These are phyloP conservation scores for Ailuropoda melanoleuca DNA, from an alignment of 2,113 vertebrate genomes.

Conservation along the genomic window DNA sequence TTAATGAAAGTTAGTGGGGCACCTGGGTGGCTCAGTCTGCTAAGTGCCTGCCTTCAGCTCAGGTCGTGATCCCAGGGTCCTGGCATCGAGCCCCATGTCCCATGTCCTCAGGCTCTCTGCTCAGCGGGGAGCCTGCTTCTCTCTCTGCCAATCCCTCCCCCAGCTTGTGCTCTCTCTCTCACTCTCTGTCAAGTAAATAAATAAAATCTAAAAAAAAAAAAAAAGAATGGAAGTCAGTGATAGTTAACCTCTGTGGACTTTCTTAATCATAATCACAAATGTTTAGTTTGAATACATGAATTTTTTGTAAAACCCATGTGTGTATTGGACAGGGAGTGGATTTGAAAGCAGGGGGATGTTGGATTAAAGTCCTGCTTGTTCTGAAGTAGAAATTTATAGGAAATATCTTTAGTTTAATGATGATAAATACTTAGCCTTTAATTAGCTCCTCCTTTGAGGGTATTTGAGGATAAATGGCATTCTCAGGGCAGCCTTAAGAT, in stretches of 20 bases:
- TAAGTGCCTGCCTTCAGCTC: too few species aligned
- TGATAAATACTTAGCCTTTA: background rate
- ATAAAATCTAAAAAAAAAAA: background rate
- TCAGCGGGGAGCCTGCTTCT: too few species aligned
- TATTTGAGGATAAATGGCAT: background rate
- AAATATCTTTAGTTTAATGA: background rate
- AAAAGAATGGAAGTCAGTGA: background rate
- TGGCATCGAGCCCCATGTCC: too few species aligned
- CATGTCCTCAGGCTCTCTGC: too few species aligned
- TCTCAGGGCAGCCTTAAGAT: background rate
- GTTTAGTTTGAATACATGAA: background rate
- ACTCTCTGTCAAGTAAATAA: too few species aligned
- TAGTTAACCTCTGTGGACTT: background rate
- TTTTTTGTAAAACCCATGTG: background rate
- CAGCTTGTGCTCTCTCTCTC: too few species aligned
- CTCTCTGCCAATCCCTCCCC: too few species aligned
- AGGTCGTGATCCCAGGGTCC: too few species aligned
- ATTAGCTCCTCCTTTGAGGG: background rate
- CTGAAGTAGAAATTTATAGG: background rate
- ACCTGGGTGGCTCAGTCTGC: too few species aligned
- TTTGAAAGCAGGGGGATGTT: background rate
- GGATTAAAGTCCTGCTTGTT: background rate
- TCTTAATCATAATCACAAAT: background rate
- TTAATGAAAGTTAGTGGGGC: too few species aligned
- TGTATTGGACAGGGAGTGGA: background rate